Percentiles rank a stretch among this genome's conserved stretches.
Evolutionary conservation across 2,888 invertebrate species (phyloP).

Genomic region (Machimus atricapillus): DNA sequence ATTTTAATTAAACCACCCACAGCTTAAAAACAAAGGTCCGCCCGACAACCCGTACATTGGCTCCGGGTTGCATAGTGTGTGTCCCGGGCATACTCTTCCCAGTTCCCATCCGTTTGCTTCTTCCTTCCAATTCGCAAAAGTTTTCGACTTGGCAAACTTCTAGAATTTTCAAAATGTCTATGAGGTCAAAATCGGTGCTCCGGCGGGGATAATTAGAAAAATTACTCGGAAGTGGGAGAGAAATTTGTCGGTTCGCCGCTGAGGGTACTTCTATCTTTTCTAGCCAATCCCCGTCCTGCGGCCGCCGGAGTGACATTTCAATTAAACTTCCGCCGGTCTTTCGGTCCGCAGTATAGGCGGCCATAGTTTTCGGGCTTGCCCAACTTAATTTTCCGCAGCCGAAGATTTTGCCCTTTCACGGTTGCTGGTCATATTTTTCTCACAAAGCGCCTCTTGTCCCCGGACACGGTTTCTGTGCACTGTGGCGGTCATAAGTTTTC

Average conservation of each 20-base stretch:
- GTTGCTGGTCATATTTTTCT: background rate
- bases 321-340: background rate
- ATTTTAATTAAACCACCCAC: constrained; percentile 30
- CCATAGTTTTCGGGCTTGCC: background rate
- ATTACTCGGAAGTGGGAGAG: background rate
- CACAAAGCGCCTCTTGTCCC: background rate
- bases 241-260: background rate
- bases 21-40: background rate
- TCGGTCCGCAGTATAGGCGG: background rate
- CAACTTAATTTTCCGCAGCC: background rate
- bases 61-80: too few relatives aligned
- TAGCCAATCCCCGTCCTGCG: background rate
- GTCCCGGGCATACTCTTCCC: background rate
- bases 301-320: background rate
- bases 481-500: background rate
- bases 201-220: constrained; percentile 2
- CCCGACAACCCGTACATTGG: background rate
- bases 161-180: background rate
- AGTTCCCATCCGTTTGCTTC: background rate
- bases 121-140: background rate
- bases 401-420: background rate
- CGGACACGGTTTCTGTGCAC: background rate
- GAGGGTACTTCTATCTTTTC: background rate
- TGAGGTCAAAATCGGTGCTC: background rate
- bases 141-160: background rate